Evolutionary conservation across 2,888 invertebrate genomes (phyloP).

Genomic region (Tenodera sinensis): DNA sequence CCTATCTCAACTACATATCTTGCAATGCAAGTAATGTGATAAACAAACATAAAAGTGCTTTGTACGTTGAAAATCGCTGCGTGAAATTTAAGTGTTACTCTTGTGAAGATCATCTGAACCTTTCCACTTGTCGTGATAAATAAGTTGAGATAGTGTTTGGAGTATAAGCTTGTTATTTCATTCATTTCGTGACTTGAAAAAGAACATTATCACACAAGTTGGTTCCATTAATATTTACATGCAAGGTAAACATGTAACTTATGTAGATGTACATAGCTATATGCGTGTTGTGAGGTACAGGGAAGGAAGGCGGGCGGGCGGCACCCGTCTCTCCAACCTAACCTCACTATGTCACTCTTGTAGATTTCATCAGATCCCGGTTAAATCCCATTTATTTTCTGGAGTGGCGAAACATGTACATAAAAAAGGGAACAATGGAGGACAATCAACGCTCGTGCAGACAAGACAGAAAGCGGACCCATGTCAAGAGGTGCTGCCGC

Average conservation of each 20-base stretch:
- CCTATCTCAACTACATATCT: too few species aligned
- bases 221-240: too few species aligned
- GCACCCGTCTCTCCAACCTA: background rate
- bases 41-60: too few species aligned
- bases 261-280: background rate
- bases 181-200: background rate
- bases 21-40: too few species aligned
- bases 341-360: background rate
- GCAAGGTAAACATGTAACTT: background rate
- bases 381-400: constrained; percentile 18
- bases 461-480: background rate
- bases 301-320: too few species aligned
- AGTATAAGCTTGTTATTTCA: background rate
- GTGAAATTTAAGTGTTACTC: too few species aligned
- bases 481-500: background rate
- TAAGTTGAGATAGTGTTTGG: too few species aligned
- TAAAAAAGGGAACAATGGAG: constrained; percentile 7
- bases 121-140: too few species aligned
- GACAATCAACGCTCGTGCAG: background rate
- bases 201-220: too few species aligned
- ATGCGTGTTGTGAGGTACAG: background rate
- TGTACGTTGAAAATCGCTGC: too few species aligned
- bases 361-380: constrained; percentile 17
- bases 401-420: constrained; percentile 17
- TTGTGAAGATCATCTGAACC: too few species aligned